Percentiles rank a stretch among this genome's conserved stretches.
phyloP scores from a whole-genome alignment of 2,113 vertebrate genomes.

The Psittacula cyanocephala region DNA sequence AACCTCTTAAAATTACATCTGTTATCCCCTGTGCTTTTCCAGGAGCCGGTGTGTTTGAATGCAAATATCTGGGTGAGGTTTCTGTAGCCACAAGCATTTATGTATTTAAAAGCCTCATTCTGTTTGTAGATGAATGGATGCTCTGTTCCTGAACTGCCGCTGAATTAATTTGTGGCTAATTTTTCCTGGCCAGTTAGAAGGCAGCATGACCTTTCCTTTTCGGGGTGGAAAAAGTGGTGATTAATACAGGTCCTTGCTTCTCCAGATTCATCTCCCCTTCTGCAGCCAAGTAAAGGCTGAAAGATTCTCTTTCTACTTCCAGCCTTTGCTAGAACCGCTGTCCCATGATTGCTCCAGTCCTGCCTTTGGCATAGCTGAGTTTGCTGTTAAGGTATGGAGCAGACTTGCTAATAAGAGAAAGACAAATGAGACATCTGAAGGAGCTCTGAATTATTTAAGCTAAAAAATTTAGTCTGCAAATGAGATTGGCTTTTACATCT shows the following conservation, averaged over 20 bases:
- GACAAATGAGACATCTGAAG: slow-evolving; percentile 6
- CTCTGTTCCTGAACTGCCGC: slow-evolving; percentile 45
- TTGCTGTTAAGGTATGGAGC: background rate
- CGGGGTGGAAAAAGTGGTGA: slow-evolving; percentile 28
- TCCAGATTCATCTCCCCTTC: background rate
- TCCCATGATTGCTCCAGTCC: background rate
- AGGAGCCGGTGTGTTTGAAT: slow-evolving; percentile 27
- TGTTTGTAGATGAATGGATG: slow-evolving; percentile 52
- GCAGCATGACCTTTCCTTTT: slow-evolving; percentile 28
- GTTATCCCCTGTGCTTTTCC: background rate
- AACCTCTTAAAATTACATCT: background rate
- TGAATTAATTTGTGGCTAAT: slow-evolving; percentile 61
- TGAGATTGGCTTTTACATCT: slow-evolving; percentile 27
- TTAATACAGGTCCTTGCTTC: slow-evolving; percentile 17
- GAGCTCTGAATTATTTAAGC: slow-evolving; percentile 48
- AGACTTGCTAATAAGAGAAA: slow-evolving; percentile 15
- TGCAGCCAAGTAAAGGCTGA: background rate
- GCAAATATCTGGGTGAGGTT: slow-evolving; percentile 42
- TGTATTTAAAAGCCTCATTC: slow-evolving; percentile 47
- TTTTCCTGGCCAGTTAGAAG: slow-evolving; percentile 31
- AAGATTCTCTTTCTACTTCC: background rate
- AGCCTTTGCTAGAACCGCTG: background rate
- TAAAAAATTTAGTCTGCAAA: slow-evolving; percentile 29
- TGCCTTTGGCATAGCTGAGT: background rate
- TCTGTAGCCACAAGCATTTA: slow-evolving; percentile 45